These are phyloP conservation scores for Dromius quadrimaculatus DNA, from an alignment of 2,888 invertebrate species.

Conservation along the genomic window DNA sequence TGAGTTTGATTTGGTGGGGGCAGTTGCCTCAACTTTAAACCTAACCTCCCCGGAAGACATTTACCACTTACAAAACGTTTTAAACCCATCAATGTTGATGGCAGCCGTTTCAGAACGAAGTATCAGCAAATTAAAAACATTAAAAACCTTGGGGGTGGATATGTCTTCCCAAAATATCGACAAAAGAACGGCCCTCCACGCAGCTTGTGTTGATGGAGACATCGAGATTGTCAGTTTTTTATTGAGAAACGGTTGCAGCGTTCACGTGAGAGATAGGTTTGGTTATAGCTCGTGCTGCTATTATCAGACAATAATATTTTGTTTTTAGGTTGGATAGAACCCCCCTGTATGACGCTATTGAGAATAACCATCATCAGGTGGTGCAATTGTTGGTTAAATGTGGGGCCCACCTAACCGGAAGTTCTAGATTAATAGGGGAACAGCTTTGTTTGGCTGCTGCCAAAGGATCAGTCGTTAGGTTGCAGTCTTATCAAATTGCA, in stretches of 20 bases:
- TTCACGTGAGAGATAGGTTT: constrained; percentile 81
- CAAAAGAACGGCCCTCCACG: constrained; percentile 82
- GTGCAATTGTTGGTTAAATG: constrained; percentile 78
- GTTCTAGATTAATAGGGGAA: constrained; percentile 73
- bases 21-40: constrained; percentile 71
- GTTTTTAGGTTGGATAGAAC: constrained; percentile 73
- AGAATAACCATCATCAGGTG: constrained; percentile 72
- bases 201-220: constrained; percentile 81
- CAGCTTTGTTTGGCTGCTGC: constrained; percentile 77
- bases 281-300: background rate
- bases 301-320: background rate
- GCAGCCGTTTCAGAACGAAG: constrained; percentile 72
- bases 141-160: constrained; percentile 73
- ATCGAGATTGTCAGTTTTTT: constrained; percentile 77
- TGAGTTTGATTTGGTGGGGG: constrained; percentile 71
- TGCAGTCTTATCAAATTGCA: constrained; percentile 75
- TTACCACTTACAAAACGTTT: constrained; percentile 70
- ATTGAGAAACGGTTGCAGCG: constrained; percentile 83
- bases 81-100: constrained; percentile 79
- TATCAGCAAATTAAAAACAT: constrained; percentile 66
- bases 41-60: constrained; percentile 70
- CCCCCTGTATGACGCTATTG: constrained; percentile 79
- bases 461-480: constrained; percentile 70
- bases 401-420: constrained; percentile 79
- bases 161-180: constrained; percentile 81